Evolutionary conservation across 37 sponge, comb jelly and placozoan species (phyloP), one percentile per base, ranked within the genome.

Genomic region (Chondrosia reniformis): DNA sequence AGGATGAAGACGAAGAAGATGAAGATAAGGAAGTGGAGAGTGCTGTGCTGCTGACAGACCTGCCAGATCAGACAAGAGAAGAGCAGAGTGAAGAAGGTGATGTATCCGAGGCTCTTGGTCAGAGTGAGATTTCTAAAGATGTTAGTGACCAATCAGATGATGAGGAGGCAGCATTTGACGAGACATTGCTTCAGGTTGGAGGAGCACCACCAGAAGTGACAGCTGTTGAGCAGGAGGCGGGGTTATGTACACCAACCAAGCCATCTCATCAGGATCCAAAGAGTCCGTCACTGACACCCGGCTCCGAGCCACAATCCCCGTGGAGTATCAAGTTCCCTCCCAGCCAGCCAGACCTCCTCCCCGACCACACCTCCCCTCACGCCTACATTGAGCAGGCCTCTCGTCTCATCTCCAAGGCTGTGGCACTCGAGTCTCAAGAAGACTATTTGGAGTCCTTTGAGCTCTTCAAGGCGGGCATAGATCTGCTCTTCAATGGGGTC

Each of bases 401-500:
- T 3, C 69, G 77, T 43, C 81, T 94, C 44, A 84, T 94, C n/a
- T 62, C 38, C 19, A 75, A 82, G 62, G 95, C 92, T 0, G 82
- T 94, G 24, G 44, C 43, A 46, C 80, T 55, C 55, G 95, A 94
- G 74, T 43, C 40, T 3, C 32, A 67, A 19, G 54, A 31, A 21
- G 84, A 94, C 21, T 91, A 84, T 33, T 54, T 81, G 10, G 84
- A 91, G 43, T 86, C 92, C 4, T 91, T 91, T 83, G 92, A 90
- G 40, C 82, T 91, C 28, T 82, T 84, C 78, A 91, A 91, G 74
- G 84, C 86, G 41, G 95, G 92, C 24, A 89, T 94, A 17, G 92
- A 85, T 52, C 57, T 91, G 28, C 78, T 94, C 49, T 86, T 94
- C 19, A 83, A 81, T 80, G 95, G 95, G 64, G 95, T 94, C 3